These are phyloP conservation scores for Danionella dracula DNA, from an alignment of 2,797 vertebrate species.

Conservation along the genomic window DNA sequence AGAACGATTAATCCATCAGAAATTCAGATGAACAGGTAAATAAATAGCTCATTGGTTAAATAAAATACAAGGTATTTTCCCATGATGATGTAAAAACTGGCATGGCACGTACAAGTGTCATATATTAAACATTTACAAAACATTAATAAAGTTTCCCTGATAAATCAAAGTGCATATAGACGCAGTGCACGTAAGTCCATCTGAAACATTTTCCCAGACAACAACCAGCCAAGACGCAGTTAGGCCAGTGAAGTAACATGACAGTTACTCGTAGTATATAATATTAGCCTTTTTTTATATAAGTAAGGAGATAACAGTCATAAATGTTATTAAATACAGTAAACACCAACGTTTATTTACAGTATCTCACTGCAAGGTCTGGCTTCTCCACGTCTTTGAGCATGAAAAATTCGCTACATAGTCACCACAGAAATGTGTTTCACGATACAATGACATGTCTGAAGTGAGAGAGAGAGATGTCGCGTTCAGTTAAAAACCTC, in stretches of 20 bases:
- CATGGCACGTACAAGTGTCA: conserved; percentile 90
- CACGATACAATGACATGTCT: conserved; percentile 90
- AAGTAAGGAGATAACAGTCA: conserved; percentile 93
- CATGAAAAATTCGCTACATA: conserved; percentile 83
- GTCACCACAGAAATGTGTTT: conserved; percentile 91
- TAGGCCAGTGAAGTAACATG: conserved; percentile 85
- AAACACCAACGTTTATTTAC: conserved; percentile 94
- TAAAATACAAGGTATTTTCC: conserved; percentile 67
- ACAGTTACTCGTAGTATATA: conserved; percentile 84
- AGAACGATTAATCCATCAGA: conserved; percentile 75
- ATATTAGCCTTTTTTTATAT: conserved; percentile 76
- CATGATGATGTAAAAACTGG: conserved; percentile 86
- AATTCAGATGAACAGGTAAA: conserved; percentile 61
- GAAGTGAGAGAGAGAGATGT: conserved; percentile 72
- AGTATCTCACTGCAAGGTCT: conserved; percentile 91
- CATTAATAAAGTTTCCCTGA: conserved; percentile 99
- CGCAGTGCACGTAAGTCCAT: conserved; percentile 91
- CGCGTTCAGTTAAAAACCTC: conserved; percentile 55
- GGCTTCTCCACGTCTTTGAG: conserved; percentile 65
- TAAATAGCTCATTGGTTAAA: conserved; percentile 61
- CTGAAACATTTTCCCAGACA: conserved; percentile 65
- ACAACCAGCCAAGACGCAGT: conserved; percentile 76
- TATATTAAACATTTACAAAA: conserved; percentile 99
- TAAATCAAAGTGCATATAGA: conserved; percentile 99
- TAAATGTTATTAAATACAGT: conserved; percentile 92